Base-by-base conservation (phyloP, 2,113 vertebrate genomes). In the Amphiprion ocellaris region DNA sequence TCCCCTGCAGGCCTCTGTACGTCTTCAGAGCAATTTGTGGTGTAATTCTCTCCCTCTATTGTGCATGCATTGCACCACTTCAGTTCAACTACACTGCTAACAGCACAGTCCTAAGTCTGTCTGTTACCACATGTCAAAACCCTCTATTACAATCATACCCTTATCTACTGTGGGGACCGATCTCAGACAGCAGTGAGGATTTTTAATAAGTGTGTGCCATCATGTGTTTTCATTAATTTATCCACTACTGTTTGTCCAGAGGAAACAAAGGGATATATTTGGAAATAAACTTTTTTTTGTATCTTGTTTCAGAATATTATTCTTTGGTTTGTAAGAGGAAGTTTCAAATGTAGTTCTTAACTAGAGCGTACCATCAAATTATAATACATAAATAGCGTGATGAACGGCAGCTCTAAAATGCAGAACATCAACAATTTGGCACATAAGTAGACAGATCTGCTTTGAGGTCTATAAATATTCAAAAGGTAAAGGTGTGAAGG, bases 281-380 rank as follows among this genome's bases (percentile, higher is more conserved):
- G 85, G 77, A 89, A 92, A 93, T 92, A 93, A 94, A 94, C 2
- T 1, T 0, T 41, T 61, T 92, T 90, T 92, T 92, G 71, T 90
- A 90, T 65, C 71, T 82, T 90, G 55, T 81, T 81, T 73, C 74
- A 24, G 69, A 49, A 63, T 54, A 52, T 37, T 39, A 2, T 65
- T 47, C 17, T 41, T 73, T 47, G 66, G 2, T 52, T 49, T 64
- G 33, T 14, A 8, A 50, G 10, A 9, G 4, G 14, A 23, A 28
- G 26, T 61, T 66, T 67, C 47, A 7, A 19, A 19, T 16, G 7
- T 55, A 1, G 41, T 24, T 70, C 67, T 28, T 41, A 21, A 44
- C 10, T 47, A 30, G 21, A 11, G n/a, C 54, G 3, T 53, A 54
- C 46, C 3, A 69, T 8, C 5, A 69, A 12, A 63, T 16, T 47